These are phyloP conservation scores for Venustaconcha ellipsiformis DNA, from an alignment of 1,140 invertebrate species.

Conservation along the genomic window DNA sequence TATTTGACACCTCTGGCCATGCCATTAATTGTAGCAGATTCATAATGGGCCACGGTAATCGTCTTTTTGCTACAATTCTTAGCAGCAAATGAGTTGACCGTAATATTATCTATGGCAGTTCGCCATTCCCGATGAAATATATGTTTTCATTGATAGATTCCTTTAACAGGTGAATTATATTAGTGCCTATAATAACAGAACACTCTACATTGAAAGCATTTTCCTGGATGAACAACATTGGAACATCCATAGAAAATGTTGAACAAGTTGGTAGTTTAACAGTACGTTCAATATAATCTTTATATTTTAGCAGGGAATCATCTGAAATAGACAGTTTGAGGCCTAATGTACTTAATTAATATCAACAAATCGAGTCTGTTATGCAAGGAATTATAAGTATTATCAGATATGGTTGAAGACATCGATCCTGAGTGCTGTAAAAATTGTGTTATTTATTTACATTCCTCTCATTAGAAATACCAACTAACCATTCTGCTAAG, in stretches of 20 bases:
- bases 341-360: conserved; percentile 6
- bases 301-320: conserved; percentile 1
- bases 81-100: no score
- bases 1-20: no score
- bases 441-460: background rate
- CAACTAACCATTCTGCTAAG: no score
- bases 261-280: background rate
- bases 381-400: background rate
- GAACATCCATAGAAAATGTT: background rate
- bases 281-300: background rate
- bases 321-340: conserved; percentile 4
- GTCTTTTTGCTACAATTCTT: no score
- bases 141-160: no score
- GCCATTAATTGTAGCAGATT: no score
- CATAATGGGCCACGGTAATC: no score
- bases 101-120: background rate
- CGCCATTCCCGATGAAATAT: no score
- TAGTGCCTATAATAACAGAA: background rate
- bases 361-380: background rate
- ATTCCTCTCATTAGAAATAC: no score
- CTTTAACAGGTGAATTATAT: no score
- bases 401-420: conserved; percentile 8
- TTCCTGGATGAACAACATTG: background rate
- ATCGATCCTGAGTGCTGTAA: conserved; percentile 5
- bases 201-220: background rate